phyloP scores from a whole-genome alignment of 2,888 invertebrate species.

The Chymomyza caudatula region DNA sequence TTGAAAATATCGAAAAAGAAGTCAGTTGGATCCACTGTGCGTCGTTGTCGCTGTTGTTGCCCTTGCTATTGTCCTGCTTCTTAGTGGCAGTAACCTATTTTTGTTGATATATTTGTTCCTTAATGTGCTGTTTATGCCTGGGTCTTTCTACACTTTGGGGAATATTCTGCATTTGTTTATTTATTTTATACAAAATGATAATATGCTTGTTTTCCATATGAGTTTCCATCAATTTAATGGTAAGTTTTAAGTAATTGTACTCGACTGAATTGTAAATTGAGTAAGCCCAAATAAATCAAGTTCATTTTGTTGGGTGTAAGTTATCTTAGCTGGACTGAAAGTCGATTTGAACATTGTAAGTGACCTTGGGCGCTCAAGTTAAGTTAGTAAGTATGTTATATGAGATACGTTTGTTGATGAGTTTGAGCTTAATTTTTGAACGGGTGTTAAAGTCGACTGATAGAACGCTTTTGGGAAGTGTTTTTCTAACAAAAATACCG shows the following conservation, averaged over 20 bases:
- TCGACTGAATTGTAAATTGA: constrained; percentile 50
- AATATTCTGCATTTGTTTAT: constrained; percentile 2
- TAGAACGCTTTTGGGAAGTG: too few relatives aligned
- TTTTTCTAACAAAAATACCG: too few relatives aligned
- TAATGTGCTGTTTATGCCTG: constrained; percentile 66
- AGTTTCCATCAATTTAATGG: constrained; percentile 28
- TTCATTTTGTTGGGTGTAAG: neutral
- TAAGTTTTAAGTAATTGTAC: constrained; percentile 50
- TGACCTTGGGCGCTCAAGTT: neutral
- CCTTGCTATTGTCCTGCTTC: neutral
- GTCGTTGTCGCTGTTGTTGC: neutral
- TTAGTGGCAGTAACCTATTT: constrained; percentile 6
- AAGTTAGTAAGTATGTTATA: too few relatives aligned
- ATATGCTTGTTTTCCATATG: constrained; percentile 57
- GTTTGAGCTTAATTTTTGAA: too few relatives aligned
- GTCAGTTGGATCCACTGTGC: too few relatives aligned
- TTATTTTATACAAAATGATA: constrained; percentile 59
- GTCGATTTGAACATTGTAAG: neutral
- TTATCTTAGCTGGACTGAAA: neutral
- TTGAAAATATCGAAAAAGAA: too few relatives aligned
- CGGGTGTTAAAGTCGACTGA: too few relatives aligned
- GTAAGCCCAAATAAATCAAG: neutral
- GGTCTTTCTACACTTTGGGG: constrained; percentile 44
- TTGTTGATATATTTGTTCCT: constrained; percentile 46
- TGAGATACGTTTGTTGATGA: too few relatives aligned